Conservation (phyloP, 2,888 invertebrate genomes). For the Cactoblastis cactorum region DNA sequence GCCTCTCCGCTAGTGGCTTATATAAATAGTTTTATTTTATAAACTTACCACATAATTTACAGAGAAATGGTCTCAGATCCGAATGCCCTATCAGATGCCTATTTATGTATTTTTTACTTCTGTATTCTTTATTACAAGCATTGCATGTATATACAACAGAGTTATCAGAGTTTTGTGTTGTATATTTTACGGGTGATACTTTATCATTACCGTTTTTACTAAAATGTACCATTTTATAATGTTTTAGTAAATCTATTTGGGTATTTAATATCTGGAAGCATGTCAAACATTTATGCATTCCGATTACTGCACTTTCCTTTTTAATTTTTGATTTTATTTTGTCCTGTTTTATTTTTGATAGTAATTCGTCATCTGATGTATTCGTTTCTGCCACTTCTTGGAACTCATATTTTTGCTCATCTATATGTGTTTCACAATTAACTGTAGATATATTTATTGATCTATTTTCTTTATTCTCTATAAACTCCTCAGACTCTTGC, state of each 20-base stretch:
- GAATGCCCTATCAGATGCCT: slow-evolving; percentile 43
- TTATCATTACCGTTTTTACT: slow-evolving; percentile 13
- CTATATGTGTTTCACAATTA: slow-evolving; percentile 5
- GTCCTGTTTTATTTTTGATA: slow-evolving; percentile 15
- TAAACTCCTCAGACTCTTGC: slow-evolving; percentile 19
- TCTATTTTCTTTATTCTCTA: slow-evolving; percentile 19
- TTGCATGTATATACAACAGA: slow-evolving; percentile 41
- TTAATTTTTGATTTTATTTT: slow-evolving; percentile 16
- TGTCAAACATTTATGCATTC: slow-evolving; percentile 36
- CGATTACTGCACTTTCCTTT: background rate
- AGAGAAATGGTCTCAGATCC: slow-evolving; percentile 47
- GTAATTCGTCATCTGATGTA: slow-evolving; percentile 5
- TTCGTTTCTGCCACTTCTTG: slow-evolving; percentile 4
- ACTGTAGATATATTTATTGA: slow-evolving; percentile 7
- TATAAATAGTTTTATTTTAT: background rate
- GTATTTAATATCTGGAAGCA: slow-evolving; percentile 36
- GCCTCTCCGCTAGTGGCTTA: too few relatives aligned
- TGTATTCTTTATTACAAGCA: slow-evolving; percentile 40
- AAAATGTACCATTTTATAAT: slow-evolving; percentile 39
- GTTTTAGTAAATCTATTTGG: slow-evolving; percentile 34
- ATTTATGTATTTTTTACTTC: slow-evolving; percentile 33
- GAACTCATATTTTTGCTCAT: slow-evolving; percentile 6
- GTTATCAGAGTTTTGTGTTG: slow-evolving; percentile 18
- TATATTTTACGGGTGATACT: slow-evolving; percentile 25
- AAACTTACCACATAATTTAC: slow-evolving; percentile 64